Base-by-base conservation (phyloP, 92 coral and sea anemone genomes). In the Porites cylindrica region DNA sequence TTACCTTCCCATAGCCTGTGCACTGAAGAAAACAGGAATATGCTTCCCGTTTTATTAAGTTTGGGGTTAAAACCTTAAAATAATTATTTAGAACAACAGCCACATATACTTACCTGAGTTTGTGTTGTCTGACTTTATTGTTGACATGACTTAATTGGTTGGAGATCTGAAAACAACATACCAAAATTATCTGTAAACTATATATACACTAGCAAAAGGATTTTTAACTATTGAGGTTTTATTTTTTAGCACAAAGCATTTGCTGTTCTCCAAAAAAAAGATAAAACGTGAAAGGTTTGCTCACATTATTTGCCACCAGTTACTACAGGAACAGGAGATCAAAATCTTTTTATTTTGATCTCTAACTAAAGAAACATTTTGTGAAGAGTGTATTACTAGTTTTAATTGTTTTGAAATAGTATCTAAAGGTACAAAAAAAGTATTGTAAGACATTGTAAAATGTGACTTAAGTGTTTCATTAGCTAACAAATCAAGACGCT, bases 81-180 rank as follows among this genome's bases (percentile, higher is more conserved):
- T 7, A 53, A 75, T 19, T 18, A 75, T 75, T 75, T 8, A 51
- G n/a, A 75, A 21, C 7, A 23, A 59, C 6, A 76, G 69, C 68
- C 29, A 76, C 80, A 59, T 51, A 51, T 76, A 76, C 80, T 76
- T 76, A 76, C 80, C 80, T 2, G 68, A 76, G 80, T 76, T 29
- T 59, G 68, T 59, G 29, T 76, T 20, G n/a, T 67, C 72, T 67
- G 6, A 38, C 6, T 67, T 76, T 29, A 29, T 29, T 29, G 32
- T 2, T 76, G 80, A 76, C 68, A 59, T 76, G 80, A 76, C 47
- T 59, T 76, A 16, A 59, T 67, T 76, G 79, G 59, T 67, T 54
- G 80, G 80, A 76, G 80, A 76, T 76, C 80, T 59, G 68, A 21
- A 59, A 76, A 75, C 65, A 5, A 21, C 21, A 59, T 13, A 76